Evolutionary conservation across 2,113 vertebrate genomes (phyloP), one percentile per base, ranked within the genome.

Genomic region (Crotalus horridus): DNA sequence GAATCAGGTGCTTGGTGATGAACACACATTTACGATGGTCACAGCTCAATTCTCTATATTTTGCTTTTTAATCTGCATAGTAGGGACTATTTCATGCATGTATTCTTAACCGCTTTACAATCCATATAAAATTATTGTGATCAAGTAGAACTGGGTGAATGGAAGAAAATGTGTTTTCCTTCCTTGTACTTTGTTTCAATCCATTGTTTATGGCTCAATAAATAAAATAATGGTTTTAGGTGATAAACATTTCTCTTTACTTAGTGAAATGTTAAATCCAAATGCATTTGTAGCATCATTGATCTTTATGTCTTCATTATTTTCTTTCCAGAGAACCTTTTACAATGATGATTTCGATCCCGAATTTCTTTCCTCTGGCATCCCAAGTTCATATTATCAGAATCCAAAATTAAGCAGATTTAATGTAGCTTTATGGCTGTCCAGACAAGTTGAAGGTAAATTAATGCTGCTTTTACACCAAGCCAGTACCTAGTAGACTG

Each of bases 401-500:
- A 64, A 58, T 94, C 91, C 0, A 94, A 95, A 96, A 92, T 94
- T 96, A 92, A 95, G 93, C 90, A 90, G 93, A 90, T 96, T 95
- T 94, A 96, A 95, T 96, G 94, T 97, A 90, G 91, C 86, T 91
- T 96, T 92, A 0, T 93, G 95, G 96, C 94, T 97, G 92, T 92
- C 91, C 91, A 93, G 90, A 93, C 95, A 92, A 94, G 95, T 95
- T 95, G 94, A 96, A 96, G 96, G 97, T 97, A 96, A 97, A 92
- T 96, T 90, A 81, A 89, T 64, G 10, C 92, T 96, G 88, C 61
- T 95, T 94, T 94, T 61, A 91, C 93, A 15, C 9, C 33, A 59
- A 20, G 15, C 3, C 20, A 87, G 11, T 61, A 59, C 3, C 53
- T 39, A 81, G 15, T 9, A n/a, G 17, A 23, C 61, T 64, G 94